phyloP scores from a whole-genome alignment of 1,140 invertebrate species.

The Platorchestia sp. region DNA sequence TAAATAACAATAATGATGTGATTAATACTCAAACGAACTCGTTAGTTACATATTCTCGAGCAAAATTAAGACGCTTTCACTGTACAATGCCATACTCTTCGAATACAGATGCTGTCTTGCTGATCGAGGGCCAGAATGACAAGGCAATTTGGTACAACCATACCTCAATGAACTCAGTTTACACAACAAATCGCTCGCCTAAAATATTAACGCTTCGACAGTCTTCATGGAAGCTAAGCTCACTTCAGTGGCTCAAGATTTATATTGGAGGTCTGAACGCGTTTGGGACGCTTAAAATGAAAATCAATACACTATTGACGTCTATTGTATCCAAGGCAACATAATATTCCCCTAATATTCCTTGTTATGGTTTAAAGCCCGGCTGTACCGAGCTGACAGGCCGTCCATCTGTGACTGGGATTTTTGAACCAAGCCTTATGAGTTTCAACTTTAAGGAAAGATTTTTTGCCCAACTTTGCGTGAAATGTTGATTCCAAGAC shows the following conservation, averaged over 20 bases:
- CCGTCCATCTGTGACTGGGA: background rate
- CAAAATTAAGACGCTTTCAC: no score
- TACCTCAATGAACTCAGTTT: background rate
- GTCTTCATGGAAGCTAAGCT: background rate
- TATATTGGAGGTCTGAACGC: background rate
- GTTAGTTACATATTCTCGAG: no score
- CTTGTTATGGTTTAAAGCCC: background rate
- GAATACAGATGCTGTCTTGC: background rate
- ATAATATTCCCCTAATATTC: background rate
- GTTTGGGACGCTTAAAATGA: background rate
- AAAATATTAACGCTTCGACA: background rate
- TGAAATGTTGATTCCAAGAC: no score
- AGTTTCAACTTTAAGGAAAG: background rate
- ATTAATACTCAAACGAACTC: no score
- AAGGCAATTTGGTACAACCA: background rate
- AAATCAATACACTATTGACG: background rate
- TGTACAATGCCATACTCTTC: background rate
- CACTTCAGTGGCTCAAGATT: background rate
- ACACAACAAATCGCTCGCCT: background rate
- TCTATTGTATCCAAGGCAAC: background rate
- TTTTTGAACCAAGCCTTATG: background rate
- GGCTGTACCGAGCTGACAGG: background rate
- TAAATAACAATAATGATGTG: no score
- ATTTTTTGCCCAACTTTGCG: no score
- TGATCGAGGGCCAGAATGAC: background rate